Evolutionary conservation across 1,140 invertebrate species (phyloP).

Genomic region (Aphidius gifuensis): DNA sequence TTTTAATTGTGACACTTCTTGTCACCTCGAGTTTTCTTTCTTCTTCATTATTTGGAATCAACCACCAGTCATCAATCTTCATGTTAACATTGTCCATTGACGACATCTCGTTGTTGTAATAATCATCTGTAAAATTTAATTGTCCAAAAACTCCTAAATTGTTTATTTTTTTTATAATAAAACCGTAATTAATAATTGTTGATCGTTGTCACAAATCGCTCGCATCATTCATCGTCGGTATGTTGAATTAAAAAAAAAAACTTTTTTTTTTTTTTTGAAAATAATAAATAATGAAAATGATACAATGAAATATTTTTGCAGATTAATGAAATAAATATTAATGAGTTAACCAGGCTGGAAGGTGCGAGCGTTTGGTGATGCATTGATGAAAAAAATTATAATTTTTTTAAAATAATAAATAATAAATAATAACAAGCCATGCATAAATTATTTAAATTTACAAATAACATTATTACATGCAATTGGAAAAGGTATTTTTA

Average conservation of each 20-base stretch:
- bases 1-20: conserved; percentile 31
- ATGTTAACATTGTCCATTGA: conserved; percentile 19
- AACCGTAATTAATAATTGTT: conserved; percentile 9
- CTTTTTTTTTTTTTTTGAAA: not conserved
- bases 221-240: conserved; percentile 21
- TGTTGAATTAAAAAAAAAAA: not conserved
- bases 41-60: conserved; percentile 7
- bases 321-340: conserved; percentile 1
- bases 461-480: not conserved
- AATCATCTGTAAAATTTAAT: conserved; percentile 44
- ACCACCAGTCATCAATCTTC: too few species aligned
- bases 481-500: conserved; percentile 7
- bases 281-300: not conserved
- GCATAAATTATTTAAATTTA: conserved; percentile 8
- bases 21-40: conserved; percentile 33
- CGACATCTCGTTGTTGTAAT: conserved; percentile 29
- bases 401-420: not conserved
- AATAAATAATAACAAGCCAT: not conserved
- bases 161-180: conserved; percentile 1
- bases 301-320: not conserved
- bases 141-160: conserved; percentile 37
- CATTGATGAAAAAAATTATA: conserved; percentile 10
- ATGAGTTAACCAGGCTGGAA: not conserved
- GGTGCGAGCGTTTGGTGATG: conserved; percentile 22
- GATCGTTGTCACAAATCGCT: conserved; percentile 32